Conservation (phyloP, 2,888 invertebrate species). For the Labia minor region DNA sequence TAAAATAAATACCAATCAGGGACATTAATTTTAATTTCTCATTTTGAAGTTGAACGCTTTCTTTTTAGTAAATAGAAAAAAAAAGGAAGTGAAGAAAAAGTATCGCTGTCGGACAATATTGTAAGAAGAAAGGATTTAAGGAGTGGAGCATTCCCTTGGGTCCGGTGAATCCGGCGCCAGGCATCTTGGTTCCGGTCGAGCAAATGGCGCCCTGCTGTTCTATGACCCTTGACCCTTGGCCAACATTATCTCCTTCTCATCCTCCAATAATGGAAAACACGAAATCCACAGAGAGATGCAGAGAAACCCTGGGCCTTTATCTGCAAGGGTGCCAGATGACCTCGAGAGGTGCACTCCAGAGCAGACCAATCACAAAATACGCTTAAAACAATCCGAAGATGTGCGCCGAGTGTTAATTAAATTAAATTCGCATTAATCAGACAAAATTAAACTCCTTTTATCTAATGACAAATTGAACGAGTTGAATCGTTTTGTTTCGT, state of each 20-base stretch:
- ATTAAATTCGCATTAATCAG: neutral
- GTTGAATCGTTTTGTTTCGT: too few relatives aligned
- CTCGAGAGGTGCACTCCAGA: neutral
- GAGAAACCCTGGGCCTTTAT: neutral
- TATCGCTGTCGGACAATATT: constrained; percentile 8
- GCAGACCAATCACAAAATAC: neutral
- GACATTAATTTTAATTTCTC: neutral
- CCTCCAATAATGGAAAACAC: constrained; percentile 2
- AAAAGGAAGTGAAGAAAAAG: constrained; percentile 4
- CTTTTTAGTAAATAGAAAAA: neutral
- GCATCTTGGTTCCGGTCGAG: constrained; percentile 13
- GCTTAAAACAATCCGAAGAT: neutral
- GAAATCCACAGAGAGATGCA: neutral
- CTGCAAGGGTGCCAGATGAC: neutral
- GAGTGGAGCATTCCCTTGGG: constrained; percentile 4
- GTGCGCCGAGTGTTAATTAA: neutral
- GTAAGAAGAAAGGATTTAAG: constrained; percentile 13
- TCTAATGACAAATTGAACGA: too few relatives aligned
- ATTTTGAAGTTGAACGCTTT: neutral
- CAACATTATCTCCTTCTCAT: neutral
- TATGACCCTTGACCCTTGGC: neutral
- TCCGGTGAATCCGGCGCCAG: constrained; percentile 13
- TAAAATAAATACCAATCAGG: too few relatives aligned
- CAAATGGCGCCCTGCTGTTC: constrained; percentile 7
- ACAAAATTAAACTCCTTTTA: neutral